Conservation (phyloP, 2,113 vertebrate species). For the Ictidomys tridecemlineatus region DNA sequence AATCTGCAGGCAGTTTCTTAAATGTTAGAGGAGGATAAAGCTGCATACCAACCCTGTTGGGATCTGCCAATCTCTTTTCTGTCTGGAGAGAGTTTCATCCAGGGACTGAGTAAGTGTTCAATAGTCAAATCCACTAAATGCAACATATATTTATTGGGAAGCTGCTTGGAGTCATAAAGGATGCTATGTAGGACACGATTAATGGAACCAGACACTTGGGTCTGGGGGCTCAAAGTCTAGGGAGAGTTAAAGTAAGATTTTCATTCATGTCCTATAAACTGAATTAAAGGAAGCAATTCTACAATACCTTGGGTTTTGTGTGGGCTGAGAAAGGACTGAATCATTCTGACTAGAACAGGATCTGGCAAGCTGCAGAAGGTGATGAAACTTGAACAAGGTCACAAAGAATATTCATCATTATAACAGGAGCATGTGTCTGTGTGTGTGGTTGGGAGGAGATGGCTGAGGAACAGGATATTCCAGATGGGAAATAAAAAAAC, state of each 20-base stretch:
- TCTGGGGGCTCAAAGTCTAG: background rate
- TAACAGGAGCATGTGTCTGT: background rate
- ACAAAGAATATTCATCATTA: background rate
- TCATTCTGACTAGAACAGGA: background rate
- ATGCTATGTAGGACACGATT: background rate
- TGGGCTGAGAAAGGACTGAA: background rate
- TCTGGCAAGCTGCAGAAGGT: background rate
- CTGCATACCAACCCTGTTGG: background rate
- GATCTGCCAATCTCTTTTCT: background rate
- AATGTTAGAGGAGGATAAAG: constrained; percentile 48
- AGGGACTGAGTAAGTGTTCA: background rate
- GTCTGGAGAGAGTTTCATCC: background rate
- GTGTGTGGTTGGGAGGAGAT: background rate
- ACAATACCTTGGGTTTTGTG: background rate
- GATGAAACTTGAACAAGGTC: background rate
- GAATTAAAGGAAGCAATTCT: background rate
- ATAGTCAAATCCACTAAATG: background rate
- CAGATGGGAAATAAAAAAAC: background rate
- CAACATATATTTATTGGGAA: constrained; percentile 32
- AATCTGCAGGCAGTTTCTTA: constrained; percentile 13
- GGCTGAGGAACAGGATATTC: background rate
- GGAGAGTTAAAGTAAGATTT: background rate
- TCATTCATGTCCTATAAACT: background rate
- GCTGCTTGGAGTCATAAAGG: background rate
- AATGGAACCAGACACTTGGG: background rate